Percentiles rank a stretch among this genome's conserved stretches.
These are phyloP conservation scores for Neoseiulus cucumeris DNA, from an alignment of 1,140 invertebrate species.

Conservation along the genomic window DNA sequence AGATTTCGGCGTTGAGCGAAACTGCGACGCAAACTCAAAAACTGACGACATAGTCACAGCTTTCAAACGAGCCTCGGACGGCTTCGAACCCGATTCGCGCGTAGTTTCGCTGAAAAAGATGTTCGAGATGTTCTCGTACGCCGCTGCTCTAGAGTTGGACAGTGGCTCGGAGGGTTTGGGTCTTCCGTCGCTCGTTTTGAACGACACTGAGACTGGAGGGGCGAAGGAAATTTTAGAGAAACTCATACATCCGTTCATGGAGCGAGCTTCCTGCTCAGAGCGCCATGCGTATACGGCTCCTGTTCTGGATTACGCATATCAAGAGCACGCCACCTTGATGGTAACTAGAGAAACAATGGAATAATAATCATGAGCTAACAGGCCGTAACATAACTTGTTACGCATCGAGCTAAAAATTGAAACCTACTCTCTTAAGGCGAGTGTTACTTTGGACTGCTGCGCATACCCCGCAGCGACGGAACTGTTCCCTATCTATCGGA, in stretches of 20 bases:
- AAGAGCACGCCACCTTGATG: background rate
- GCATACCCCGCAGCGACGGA: background rate
- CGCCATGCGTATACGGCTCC: background rate
- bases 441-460: background rate
- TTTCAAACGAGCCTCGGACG: background rate
- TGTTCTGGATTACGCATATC: conserved; percentile 4
- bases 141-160: background rate
- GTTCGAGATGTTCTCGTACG: background rate
- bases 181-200: background rate
- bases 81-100: background rate
- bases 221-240: background rate
- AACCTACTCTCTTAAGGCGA: background rate
- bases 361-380: no score
- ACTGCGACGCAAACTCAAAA: background rate
- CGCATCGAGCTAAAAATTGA: no score
- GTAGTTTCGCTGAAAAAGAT: background rate
- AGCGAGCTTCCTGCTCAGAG: background rate
- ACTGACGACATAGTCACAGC: background rate
- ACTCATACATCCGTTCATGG: background rate
- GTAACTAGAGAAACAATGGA: no score
- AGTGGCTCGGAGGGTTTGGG: background rate
- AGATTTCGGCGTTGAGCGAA: background rate
- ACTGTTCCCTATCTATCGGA: background rate
- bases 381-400: no score
- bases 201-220: background rate